Evolutionary conservation across 2,888 invertebrate genomes (phyloP).

Genomic region (Alcis repandata): DNA sequence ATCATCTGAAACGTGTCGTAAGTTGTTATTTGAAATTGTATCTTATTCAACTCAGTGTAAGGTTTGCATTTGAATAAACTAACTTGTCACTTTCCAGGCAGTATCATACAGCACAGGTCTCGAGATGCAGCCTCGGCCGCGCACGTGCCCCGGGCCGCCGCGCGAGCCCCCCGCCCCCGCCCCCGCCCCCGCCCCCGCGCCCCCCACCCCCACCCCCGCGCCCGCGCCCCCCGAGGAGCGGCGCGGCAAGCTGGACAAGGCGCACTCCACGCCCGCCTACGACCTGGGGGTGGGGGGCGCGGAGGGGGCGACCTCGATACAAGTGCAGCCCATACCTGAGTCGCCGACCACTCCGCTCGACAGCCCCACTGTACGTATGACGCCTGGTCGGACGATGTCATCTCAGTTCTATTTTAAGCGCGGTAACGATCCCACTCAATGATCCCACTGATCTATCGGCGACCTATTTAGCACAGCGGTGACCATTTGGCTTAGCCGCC

Average conservation of each 20-base stretch:
- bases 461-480: no score
- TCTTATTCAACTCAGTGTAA: no score
- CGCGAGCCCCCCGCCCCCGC: constrained; percentile 53
- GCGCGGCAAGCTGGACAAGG: constrained; percentile 89
- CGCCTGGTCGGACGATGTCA: no score
- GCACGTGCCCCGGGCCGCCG: constrained; percentile 37
- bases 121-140: constrained; percentile 74
- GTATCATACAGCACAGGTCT: constrained; percentile 92
- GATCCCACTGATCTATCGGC: no score
- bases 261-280: constrained; percentile 94
- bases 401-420: no score
- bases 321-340: constrained; percentile 69
- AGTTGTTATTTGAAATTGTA: no score
- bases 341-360: constrained; percentile 65
- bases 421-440: no score
- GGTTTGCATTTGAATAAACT: no score
- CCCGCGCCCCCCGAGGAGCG: constrained; percentile 35
- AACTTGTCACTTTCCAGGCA: no score
- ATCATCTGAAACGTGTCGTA: no score
- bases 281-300: constrained; percentile 79
- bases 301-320: constrained; percentile 44
- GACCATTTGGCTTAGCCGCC: no score
- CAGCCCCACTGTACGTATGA: constrained; percentile 28
- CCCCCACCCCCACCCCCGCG: constrained; percentile 66
- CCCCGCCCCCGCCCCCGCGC: constrained; percentile 88